Base-by-base conservation (phyloP, 2,797 vertebrate species). In the Tinamus major region DNA sequence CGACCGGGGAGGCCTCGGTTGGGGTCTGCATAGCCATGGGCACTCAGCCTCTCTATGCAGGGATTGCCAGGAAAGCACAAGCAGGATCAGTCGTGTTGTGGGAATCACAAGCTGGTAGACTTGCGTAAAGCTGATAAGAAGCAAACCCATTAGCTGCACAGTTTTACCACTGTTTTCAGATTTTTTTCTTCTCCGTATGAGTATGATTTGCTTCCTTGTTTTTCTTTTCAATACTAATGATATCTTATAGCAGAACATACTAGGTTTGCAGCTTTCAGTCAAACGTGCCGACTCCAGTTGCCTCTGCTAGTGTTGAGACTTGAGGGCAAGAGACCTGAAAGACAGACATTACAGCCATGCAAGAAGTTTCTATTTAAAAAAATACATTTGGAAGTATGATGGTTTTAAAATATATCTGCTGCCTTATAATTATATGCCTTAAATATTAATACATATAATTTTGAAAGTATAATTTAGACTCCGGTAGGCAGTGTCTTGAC, bases 381-480 rank as follows among this genome's bases (percentile, higher is more conserved):
- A 81, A 74, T 3, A 76, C 37, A 16, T 49, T 88, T 91, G 3
- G 48, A 93, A 93, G 41, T 77, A 61, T 64, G 72, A 8, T 64
- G 41, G 85, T 93, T 95, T 79, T 82, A 53, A 94, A 91, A 87
- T 72, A 53, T 35, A 72, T 79, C 26, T 24, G 31, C 69, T 93
- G 20, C 56, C 74, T 94, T 90, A 62, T 86, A 94, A 95, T 95
- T 91, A 76, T n/a, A 91, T 67, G 67, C 56, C 82, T 65, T 5
- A 69, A 46, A 58, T 92, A 96, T 94, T 96, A 95, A 93, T 88
- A 62, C 26, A 26, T 96, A 49, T 93, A 92, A 96, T 96, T 95
- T 81, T 41, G 69, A 27, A 95, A 84, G 80, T 85, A 70, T 90
- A 88, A 94, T 94, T 95, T 95, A 94, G 79, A 48, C 35, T 84